Base-by-base conservation (phyloP, 53 echinoderm and acorn worm species). In the Zoroaster sp. region DNA sequence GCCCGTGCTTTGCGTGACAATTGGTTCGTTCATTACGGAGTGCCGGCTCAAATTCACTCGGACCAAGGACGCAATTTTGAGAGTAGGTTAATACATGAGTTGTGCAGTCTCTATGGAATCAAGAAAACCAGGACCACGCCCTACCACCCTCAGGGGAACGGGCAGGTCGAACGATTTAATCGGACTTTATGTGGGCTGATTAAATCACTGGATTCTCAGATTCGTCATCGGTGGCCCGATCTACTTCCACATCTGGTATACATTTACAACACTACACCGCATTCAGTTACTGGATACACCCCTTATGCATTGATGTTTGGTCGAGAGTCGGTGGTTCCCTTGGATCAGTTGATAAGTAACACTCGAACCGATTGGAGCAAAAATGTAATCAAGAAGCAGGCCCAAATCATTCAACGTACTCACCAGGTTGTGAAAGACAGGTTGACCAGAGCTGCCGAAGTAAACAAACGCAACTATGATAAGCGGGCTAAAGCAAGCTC, bases 61-160 rank as follows among this genome's bases (percentile, higher is more conserved):
- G 93, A 93, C 37, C 90, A 93, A 65, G 87, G 93, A 4, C 68
- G 75, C 8, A 76, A 90, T 52, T 90, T 90, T 46, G 87, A 90
- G 47, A 75, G 87, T 73, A 37, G 35, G 1, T 28, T 93, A 32
- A 54, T 93, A 11, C 4, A 2, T 11, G 93, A 92, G 41, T 36
- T 89, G 25, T 92, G 89, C 35, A 1, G 6, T 7, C 40, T 89
- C 65, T 83, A 89, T 40, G 21, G 35, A 2, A 68, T 92, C 42
- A 76, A 74, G 25, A 89, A 92, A 40, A 67, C 83, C 5, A 75
- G 77, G 59, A 88, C 88, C 35, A 83, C 75, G 1, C 75, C 74
- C 13, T 92, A 88, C 54, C 92, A 92, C 20, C 92, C 88, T n/a
- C 46, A 86, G 59, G 92, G 87, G 9, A 88, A 92, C n/a, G 81